Conservation (phyloP, 2,113 vertebrate species). For the Podarcis cretensis region DNA sequence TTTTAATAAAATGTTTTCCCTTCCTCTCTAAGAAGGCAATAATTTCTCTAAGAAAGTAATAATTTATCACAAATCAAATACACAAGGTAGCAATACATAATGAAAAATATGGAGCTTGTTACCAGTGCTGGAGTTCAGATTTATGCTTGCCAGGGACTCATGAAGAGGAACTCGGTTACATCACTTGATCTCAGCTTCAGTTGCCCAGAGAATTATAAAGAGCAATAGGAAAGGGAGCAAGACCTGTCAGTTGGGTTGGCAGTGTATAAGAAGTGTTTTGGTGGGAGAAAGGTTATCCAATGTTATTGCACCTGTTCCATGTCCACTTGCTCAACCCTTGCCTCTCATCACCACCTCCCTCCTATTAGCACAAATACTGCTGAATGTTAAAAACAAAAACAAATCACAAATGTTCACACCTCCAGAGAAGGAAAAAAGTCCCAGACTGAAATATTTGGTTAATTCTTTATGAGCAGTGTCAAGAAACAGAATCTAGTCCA, state of each 20-base stretch:
- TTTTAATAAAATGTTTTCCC: not conserved
- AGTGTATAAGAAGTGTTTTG: not conserved
- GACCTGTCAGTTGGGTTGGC: not conserved
- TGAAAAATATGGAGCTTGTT: conserved; percentile 2
- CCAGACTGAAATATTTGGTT: not conserved
- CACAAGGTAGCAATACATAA: not conserved
- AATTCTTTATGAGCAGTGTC: not conserved
- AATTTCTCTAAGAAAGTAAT: not conserved
- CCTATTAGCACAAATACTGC: not conserved
- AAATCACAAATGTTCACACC: not conserved
- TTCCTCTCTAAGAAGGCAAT: not conserved
- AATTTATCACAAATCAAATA: not conserved
- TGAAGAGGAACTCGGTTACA: not conserved
- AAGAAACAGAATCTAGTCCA: conserved; percentile 69
- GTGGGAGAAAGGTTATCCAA: not conserved
- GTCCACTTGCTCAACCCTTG: not conserved
- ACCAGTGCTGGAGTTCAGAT: not conserved
- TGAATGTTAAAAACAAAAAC: not conserved
- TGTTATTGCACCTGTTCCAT: not conserved
- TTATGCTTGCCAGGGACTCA: not conserved
- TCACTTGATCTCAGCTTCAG: not conserved
- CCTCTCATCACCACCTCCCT: not conserved
- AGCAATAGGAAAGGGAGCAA: not conserved
- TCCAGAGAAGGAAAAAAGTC: conserved; percentile 7
- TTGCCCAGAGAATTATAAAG: not conserved